Base-by-base conservation (phyloP, 2,797 vertebrate species). In the Lates japonicus region DNA sequence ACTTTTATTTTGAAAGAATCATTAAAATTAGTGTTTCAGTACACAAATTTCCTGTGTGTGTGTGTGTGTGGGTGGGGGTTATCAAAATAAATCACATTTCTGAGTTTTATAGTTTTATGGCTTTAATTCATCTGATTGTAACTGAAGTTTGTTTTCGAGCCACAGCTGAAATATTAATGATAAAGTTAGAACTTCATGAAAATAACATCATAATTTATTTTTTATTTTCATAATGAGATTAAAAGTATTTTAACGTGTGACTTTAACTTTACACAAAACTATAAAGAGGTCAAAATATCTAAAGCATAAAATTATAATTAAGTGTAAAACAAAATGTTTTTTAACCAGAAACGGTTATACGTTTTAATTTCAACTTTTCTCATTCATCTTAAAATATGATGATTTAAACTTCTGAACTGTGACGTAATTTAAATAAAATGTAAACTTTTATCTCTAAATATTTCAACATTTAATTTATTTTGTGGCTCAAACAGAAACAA, bases 1-100 rank as follows among this genome's bases (percentile, higher is more conserved):
- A 83, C 67, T 89, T 95, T 94, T 94, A 94, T 94, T 95, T 89
- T 83, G 80, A 91, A 91, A 84, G 42, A 82, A 48, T 46, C 35
- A 57, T 58, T 39, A 12, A 70, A 80, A 77, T 68, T 91, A 89
- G 55, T 58, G 68, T 48, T 48, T 60, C 20, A 49, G 16, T 13
- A 49, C 31, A 52, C n/a, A 67, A n/a, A 37, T 37, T 42, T 22
- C 12, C 2, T 19, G 4, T 48, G 4, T 17, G 25, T 51, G 31
- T 51, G 31, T 52, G 46, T 14, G 52, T 14, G 22, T 8, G 16
- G 31, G 20, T 8, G 2, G 1, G n/a, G 7, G 48, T 11, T 49
- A 33, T 20, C 5, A n/a, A 65, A 29, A 55, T 25, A 55, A 4
- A 55, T 29, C 22, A 29, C 25, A 55, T 55, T 25, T 14, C 25